Evolutionary conservation across 2,888 invertebrate genomes (phyloP).

Genomic region (Synanthedon myopaeformis): DNA sequence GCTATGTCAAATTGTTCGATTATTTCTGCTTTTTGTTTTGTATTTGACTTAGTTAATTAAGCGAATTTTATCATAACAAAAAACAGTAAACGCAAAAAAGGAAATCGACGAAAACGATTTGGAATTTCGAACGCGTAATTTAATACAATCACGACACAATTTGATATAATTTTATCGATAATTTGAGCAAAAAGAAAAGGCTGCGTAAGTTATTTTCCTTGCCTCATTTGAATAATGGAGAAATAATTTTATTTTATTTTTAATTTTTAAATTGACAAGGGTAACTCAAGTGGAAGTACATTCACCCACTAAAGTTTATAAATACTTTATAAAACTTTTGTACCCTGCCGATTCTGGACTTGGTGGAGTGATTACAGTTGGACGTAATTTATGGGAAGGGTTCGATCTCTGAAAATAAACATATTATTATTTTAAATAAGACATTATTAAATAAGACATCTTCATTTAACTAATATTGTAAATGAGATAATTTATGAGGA

Average conservation of each 20-base stretch:
- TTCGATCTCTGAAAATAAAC: slow-evolving; percentile 44
- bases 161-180: background rate
- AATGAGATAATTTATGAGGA: too few relatives aligned
- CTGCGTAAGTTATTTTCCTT: background rate
- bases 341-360: slow-evolving; percentile 63
- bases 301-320: slow-evolving; percentile 21
- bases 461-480: background rate
- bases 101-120: slow-evolving; percentile 7
- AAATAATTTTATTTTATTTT: background rate
- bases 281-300: too few relatives aligned
- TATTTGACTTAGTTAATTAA: background rate
- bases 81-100: background rate
- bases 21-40: slow-evolving; percentile 1
- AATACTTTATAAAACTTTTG: slow-evolving; percentile 60
- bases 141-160: slow-evolving; percentile 13
- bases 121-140: slow-evolving; percentile 14
- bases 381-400: slow-evolving; percentile 55
- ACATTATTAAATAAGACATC: too few relatives aligned
- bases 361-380: slow-evolving; percentile 56
- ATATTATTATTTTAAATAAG: background rate
- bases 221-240: background rate
- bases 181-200: background rate
- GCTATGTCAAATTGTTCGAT: slow-evolving; percentile 1
- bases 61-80: background rate
- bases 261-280: background rate